Conservation (phyloP, 2,888 invertebrate species). For the Zaprionus obscuricornis region DNA sequence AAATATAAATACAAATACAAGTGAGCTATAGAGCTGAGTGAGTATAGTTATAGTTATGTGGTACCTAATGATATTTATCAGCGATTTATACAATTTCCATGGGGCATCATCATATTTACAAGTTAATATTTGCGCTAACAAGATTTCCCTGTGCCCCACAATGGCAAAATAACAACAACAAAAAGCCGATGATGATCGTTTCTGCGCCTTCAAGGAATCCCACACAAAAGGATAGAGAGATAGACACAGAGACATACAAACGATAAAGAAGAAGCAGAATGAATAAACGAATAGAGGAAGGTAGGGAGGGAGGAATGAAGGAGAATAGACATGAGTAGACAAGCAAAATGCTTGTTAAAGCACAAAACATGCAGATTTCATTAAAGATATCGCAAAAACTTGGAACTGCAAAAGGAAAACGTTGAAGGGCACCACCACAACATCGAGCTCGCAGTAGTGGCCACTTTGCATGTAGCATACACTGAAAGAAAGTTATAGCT, state of each 20-base stretch:
- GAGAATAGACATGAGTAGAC: constrained; percentile 73
- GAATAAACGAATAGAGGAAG: constrained; percentile 3
- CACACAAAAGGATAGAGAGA: constrained; percentile 72
- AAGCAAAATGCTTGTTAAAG: constrained; percentile 81
- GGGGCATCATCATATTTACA: constrained; percentile 82
- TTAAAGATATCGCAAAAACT: constrained; percentile 74
- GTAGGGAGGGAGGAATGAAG: background rate
- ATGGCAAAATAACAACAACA: constrained; percentile 23
- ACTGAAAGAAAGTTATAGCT: too few relatives aligned
- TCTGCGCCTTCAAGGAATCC: constrained; percentile 45
- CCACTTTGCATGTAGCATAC: constrained; percentile 64
- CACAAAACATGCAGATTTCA: constrained; percentile 81
- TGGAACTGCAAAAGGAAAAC: constrained; percentile 37
- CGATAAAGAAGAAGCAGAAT: constrained; percentile 14
- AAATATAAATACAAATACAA: constrained; percentile 20
- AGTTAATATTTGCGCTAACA: constrained; percentile 83
- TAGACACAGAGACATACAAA: too few relatives aligned
- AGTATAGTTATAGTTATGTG: constrained; percentile 7
- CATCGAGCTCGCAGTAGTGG: background rate
- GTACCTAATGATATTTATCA: constrained; percentile 78
- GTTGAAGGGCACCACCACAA: constrained; percentile 54
- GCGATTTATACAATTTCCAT: constrained; percentile 79
- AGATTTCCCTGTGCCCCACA: constrained; percentile 62
- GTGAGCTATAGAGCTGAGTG: constrained; percentile 20
- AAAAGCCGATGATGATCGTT: constrained; percentile 32